Base-by-base conservation (phyloP, 35 echinoderm and acorn worm species). In the Ptychodera flava region DNA sequence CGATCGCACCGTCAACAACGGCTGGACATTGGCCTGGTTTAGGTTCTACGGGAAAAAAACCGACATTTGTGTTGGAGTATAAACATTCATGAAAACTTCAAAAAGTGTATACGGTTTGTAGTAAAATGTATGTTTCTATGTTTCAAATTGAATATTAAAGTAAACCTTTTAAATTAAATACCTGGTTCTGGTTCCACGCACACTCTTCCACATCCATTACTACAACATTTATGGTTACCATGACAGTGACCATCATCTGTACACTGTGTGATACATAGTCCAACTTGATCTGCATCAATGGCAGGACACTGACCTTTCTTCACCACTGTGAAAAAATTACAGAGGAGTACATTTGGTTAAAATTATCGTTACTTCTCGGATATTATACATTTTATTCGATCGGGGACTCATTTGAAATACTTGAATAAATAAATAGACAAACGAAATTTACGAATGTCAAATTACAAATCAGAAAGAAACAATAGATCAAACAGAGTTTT, bases 1-100 rank as follows among this genome's bases (percentile, higher is more conserved):
- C 32, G 14, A n/a, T 30, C 29, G 81, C 80, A 30, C 84, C 81
- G 15, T 37, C 45, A 14, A 84, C 53, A 15, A 90, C 77, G 10
- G 36, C 88, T 85, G 88, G 88, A 76, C 88, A 90, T 81, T 90
- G 80, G 52, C 88, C 88, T 1, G 81, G 52, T 88, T 93, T 96
- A 27, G 52, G 79, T 29, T 31, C 88, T 89, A 64, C 16, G 36
- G 22, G 28, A 22, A 64, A 64, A 64, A 64, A 64, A 64, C n/a
- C n/a, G n/a, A n/a, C n/a, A n/a, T n/a, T n/a, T n/a, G n/a, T n/a
- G n/a, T n/a, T n/a, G n/a, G n/a, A n/a, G n/a, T n/a, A n/a, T n/a
- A n/a, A n/a, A n/a, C n/a, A n/a, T n/a, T n/a, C n/a, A n/a, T n/a
- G n/a, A n/a, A n/a, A n/a, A n/a, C n/a, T n/a, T n/a, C n/a, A n/a